These are phyloP conservation scores for human DNA, from an alignment of 2,113 vertebrate species.

Conservation along the genomic window GRCh38 chr6:41099501-41100000, in stretches of 20 bases:
- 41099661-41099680: conserved; percentile 63
- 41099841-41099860: conserved; percentile 75
- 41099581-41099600: conserved; percentile 58
- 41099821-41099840: conserved; percentile 56
- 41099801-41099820: conserved; percentile 67
- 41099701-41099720: conserved; percentile 48
- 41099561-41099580: neutral
- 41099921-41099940: conserved; percentile 74
- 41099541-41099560: conserved; percentile 24
- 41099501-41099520: conserved; percentile 52
- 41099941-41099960: conserved; percentile 80
- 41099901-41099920: conserved; percentile 67
- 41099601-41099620: conserved; percentile 49
- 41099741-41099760: conserved; percentile 81
- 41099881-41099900: conserved; percentile 39
- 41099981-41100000: conserved; percentile 26
- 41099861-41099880: conserved; percentile 42
- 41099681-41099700: conserved; percentile 52
- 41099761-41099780: conserved; percentile 75
- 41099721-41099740: conserved; percentile 64
- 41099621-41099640: conserved; percentile 59
- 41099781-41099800: conserved; percentile 64
- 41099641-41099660: conserved; percentile 56
- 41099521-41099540: conserved; percentile 65
- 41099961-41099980: conserved; percentile 68